Conservation (phyloP, 1,140 invertebrate genomes). For the Oncopodura yosiiana region DNA sequence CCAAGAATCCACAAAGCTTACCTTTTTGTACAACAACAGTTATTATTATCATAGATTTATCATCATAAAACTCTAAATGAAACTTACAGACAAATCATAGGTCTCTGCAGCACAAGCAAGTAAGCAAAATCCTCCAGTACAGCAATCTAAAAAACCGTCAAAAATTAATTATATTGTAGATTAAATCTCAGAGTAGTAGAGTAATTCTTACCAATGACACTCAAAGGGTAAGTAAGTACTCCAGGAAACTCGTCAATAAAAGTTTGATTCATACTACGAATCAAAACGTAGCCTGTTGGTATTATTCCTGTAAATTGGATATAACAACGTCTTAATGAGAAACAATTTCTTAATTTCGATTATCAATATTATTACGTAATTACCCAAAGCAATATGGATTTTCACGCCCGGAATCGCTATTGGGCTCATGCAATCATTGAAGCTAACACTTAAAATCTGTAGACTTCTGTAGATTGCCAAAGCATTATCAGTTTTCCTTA, state of each 20-base stretch:
- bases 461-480: too few relatives aligned
- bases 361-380: too few relatives aligned
- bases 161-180: not conserved
- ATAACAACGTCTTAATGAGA: too few relatives aligned
- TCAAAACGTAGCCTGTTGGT: constrained; percentile 9
- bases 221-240: constrained; percentile 9
- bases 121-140: not conserved
- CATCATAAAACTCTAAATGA: too few relatives aligned
- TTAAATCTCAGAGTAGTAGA: not conserved
- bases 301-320: constrained; percentile 6
- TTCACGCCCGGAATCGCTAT: too few relatives aligned
- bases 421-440: too few relatives aligned
- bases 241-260: constrained; percentile 19
- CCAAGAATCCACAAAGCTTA: constrained; percentile 23
- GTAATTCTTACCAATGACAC: not conserved
- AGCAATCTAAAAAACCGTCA: not conserved
- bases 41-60: too few relatives aligned
- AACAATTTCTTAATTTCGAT: too few relatives aligned
- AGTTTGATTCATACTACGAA: constrained; percentile 12
- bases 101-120: constrained; percentile 10
- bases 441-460: too few relatives aligned
- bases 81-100: constrained; percentile 8
- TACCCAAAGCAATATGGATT: too few relatives aligned
- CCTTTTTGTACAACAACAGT: too few relatives aligned
- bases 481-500: too few relatives aligned